Evolutionary conservation across 2,797 vertebrate genomes (phyloP).

Genomic region (Gila robusta): DNA sequence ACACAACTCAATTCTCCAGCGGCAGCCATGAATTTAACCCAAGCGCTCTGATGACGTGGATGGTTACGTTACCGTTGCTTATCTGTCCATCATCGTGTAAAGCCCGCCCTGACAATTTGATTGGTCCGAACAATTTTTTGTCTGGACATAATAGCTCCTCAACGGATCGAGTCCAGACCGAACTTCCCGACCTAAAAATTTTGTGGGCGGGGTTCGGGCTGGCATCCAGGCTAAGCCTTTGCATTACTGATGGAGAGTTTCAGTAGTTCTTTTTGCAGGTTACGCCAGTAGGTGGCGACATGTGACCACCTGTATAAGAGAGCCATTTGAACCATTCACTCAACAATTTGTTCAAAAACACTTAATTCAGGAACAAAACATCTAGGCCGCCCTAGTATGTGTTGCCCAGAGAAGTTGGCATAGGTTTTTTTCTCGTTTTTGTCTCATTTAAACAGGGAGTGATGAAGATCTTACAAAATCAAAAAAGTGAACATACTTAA

Average conservation of each 20-base stretch:
- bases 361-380: not conserved
- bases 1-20: no score
- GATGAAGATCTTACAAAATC: not conserved
- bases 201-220: no score
- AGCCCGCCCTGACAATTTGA: no score
- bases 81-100: no score
- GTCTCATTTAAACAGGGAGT: not conserved
- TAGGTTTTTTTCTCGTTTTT: not conserved
- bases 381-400: slow-evolving; percentile 3
- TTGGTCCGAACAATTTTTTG: no score
- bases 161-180: no score
- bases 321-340: not conserved
- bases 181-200: no score
- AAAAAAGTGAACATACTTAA: no score
- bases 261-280: not conserved
- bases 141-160: no score
- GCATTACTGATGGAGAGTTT: not conserved
- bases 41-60: no score
- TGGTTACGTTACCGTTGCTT: no score
- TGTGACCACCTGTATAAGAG: not conserved
- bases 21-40: no score
- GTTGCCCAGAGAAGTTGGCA: not conserved
- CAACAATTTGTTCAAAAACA: not conserved
- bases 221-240: not conserved
- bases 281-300: not conserved